A percentile compares a stretch with the other conserved stretches of the same genome.
These are phyloP conservation scores for Echeneis naucrates DNA, from an alignment of 2,797 vertebrate genomes.

Conservation along the genomic window DNA sequence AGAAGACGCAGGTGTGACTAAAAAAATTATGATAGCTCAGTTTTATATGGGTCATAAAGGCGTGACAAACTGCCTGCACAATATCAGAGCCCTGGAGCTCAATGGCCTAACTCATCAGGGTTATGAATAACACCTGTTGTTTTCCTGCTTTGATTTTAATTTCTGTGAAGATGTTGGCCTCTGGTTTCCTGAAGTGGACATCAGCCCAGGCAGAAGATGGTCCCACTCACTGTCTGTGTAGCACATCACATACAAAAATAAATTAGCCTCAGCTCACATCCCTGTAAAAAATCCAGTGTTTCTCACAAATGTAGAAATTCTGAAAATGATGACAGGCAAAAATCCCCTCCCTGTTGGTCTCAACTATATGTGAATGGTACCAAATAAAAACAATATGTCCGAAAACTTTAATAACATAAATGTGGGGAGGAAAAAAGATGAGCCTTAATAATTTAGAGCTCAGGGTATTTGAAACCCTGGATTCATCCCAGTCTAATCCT, in stretches of 20 bases:
- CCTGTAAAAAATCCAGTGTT: too few species aligned
- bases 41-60: slow-evolving; percentile 13
- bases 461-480: background rate
- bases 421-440: background rate
- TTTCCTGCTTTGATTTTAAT: slow-evolving; percentile 2
- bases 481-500: background rate
- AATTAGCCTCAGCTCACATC: slow-evolving; percentile 28
- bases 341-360: slow-evolving; percentile 4
- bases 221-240: background rate
- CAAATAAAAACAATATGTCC: background rate
- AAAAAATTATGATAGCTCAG: slow-evolving; percentile 27
- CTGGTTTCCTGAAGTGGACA: slow-evolving; percentile 23
- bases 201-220: background rate
- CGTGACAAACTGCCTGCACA: slow-evolving; percentile 11
- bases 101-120: slow-evolving; percentile 4
- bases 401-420: background rate
- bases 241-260: slow-evolving; percentile 16
- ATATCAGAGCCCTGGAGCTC: background rate
- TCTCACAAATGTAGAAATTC: background rate
- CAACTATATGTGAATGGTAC: background rate
- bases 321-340: background rate
- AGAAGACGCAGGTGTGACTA: slow-evolving; percentile 15
- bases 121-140: slow-evolving; percentile 31
- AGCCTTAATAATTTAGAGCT: background rate
- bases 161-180: slow-evolving; percentile 11